These are phyloP conservation scores for Syngnathus typhle DNA, from an alignment of 2,113 vertebrate species.

Conservation along the genomic window DNA sequence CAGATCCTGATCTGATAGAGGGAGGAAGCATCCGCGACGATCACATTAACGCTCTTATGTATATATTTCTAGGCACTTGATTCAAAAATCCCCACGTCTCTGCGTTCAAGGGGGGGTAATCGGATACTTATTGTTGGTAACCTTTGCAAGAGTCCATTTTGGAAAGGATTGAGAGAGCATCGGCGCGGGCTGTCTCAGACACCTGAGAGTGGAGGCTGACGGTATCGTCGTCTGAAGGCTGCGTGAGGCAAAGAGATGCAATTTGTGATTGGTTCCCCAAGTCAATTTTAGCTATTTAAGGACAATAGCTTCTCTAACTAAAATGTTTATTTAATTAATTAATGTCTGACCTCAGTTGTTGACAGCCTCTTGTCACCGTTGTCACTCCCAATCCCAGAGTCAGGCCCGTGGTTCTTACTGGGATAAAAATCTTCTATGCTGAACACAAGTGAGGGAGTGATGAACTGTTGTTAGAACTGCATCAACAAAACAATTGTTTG, in stretches of 20 bases:
- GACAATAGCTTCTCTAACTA: background rate
- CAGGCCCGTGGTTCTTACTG: constrained; percentile 93
- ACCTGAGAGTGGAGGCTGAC: constrained; percentile 97
- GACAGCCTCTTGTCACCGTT: constrained; percentile 96
- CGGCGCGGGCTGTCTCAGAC: constrained; percentile 86
- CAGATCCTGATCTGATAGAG: constrained; percentile 83
- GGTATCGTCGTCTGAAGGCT: constrained; percentile 97
- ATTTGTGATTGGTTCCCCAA: background rate
- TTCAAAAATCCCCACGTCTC: constrained; percentile 49
- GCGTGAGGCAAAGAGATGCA: constrained; percentile 33
- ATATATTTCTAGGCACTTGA: constrained; percentile 55
- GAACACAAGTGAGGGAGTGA: constrained; percentile 22
- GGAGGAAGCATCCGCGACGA: constrained; percentile 64
- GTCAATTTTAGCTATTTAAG: background rate
- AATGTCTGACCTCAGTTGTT: constrained; percentile 85
- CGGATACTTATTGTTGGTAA: constrained; percentile 66
- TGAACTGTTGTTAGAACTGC: background rate
- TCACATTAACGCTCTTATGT: constrained; percentile 40
- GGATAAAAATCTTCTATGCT: constrained; percentile 98
- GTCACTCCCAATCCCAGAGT: constrained; percentile 97
- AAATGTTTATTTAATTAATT: background rate
- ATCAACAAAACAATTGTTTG: background rate
- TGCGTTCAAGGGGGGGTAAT: constrained; percentile 48
- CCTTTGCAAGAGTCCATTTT: constrained; percentile 91
- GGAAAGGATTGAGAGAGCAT: constrained; percentile 76